Percentiles rank a stretch among this genome's conserved stretches.
phyloP scores from a whole-genome alignment of 2,888 invertebrate species.

The Cepaea hortensis region DNA sequence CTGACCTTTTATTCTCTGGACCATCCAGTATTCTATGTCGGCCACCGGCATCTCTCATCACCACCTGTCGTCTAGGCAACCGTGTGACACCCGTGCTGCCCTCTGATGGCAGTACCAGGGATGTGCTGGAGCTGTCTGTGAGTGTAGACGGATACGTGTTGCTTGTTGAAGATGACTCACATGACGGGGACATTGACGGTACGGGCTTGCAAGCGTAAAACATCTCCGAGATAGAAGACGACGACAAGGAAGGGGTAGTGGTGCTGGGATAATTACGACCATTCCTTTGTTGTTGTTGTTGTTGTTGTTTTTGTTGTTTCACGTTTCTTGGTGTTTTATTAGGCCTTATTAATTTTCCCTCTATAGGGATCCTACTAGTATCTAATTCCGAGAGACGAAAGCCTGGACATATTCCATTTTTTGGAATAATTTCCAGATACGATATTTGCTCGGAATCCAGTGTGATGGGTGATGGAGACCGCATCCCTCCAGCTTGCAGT shows the following conservation, averaged over 20 bases:
- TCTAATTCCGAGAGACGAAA: conserved; percentile 3
- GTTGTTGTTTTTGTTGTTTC: background rate
- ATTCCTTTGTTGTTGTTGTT: background rate
- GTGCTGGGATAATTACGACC: too few species aligned
- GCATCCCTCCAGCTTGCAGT: background rate
- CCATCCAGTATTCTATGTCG: too few species aligned
- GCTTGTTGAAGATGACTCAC: background rate
- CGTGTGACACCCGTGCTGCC: background rate
- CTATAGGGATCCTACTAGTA: background rate
- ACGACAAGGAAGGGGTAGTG: background rate
- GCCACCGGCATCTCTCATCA: too few species aligned
- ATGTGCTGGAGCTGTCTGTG: background rate
- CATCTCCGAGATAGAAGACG: background rate
- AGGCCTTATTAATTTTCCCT: background rate
- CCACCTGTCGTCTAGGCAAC: too few species aligned
- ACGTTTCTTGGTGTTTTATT: background rate
- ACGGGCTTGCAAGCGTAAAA: background rate
- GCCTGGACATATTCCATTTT: background rate
- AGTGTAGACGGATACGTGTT: background rate
- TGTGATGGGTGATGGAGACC: background rate
- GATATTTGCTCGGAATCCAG: conserved; percentile 15
- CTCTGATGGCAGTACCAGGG: background rate
- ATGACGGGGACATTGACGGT: background rate
- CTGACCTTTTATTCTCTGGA: too few species aligned
- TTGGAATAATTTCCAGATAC: conserved; percentile 23